Percentiles rank a stretch among this genome's conserved stretches.
Conservation (phyloP, 2,888 invertebrate genomes). For the Drosophila nigricruria region DNA sequence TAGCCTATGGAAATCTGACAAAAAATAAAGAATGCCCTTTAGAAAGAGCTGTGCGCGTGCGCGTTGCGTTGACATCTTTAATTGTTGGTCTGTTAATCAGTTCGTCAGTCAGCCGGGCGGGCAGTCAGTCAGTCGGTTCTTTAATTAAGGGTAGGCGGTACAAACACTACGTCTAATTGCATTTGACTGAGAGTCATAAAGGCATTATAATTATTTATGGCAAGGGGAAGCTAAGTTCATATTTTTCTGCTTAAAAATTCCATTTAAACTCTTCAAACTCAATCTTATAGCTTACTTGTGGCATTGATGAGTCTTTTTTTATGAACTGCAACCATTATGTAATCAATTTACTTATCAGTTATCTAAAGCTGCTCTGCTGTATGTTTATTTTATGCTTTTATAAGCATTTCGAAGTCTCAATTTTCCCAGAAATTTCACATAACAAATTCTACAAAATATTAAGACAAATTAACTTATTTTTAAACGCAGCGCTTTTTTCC, state of each 20-base stretch:
- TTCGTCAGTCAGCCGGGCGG: constrained; percentile 13
- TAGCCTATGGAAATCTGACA: constrained; percentile 73
- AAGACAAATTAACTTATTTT: constrained; percentile 1
- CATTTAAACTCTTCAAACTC: background rate
- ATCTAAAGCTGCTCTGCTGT: background rate
- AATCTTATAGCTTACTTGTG: background rate
- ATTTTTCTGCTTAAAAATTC: background rate
- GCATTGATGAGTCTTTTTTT: background rate
- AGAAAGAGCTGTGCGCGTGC: constrained; percentile 52
- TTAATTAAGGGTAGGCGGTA: constrained; percentile 73
- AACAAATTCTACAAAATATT: constrained; percentile 6
- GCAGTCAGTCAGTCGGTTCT: constrained; percentile 6
- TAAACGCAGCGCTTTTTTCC: constrained; percentile 1
- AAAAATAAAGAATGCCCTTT: constrained; percentile 14
- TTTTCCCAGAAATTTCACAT: constrained; percentile 4
- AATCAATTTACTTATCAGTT: background rate
- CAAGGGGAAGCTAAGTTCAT: background rate
- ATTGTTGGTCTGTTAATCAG: constrained; percentile 49
- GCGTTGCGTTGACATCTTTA: constrained; percentile 58
- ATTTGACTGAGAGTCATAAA: constrained; percentile 45
- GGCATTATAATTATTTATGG: constrained; percentile 7
- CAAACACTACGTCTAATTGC: constrained; percentile 64
- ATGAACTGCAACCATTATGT: background rate
- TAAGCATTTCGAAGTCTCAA: background rate
- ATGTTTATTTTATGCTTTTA: background rate